Conservation (phyloP, 2,888 invertebrate genomes). For the Geotrupes spiniger region DNA sequence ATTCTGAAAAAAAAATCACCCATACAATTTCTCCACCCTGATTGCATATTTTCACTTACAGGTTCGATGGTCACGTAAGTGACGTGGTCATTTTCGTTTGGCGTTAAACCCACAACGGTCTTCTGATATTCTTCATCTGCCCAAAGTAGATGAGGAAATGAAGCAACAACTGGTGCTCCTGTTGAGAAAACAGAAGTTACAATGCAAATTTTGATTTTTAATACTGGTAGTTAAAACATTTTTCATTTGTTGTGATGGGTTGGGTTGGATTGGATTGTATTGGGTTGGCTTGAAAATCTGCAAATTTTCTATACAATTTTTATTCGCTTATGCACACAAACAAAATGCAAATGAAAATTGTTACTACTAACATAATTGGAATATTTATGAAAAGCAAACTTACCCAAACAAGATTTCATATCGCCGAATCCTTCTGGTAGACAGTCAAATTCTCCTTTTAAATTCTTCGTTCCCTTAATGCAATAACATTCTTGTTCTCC, state of each 20-base stretch:
- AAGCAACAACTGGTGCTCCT: constrained; percentile 65
- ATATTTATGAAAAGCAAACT: too few relatives aligned
- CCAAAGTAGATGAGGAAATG: constrained; percentile 67
- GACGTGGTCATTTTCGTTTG: constrained; percentile 57
- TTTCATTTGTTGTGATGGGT: too few relatives aligned
- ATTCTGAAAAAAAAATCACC: constrained; percentile 46
- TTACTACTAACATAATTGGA: neutral
- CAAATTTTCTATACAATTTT: too few relatives aligned
- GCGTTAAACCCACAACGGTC: constrained; percentile 59
- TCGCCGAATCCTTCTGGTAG: constrained; percentile 21
- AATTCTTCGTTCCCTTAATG: constrained; percentile 9
- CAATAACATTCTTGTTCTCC: constrained; percentile 19
- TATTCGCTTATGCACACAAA: too few relatives aligned
- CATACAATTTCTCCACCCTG: neutral
- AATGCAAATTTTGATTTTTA: too few relatives aligned
- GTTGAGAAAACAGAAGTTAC: too few relatives aligned
- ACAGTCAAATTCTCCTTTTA: constrained; percentile 17
- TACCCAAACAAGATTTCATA: constrained; percentile 19
- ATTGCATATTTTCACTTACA: constrained; percentile 55
- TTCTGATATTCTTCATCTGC: constrained; percentile 55
- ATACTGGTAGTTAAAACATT: too few relatives aligned
- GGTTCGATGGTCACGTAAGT: constrained; percentile 67
- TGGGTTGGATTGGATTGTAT: too few relatives aligned
- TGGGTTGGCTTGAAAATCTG: too few relatives aligned
- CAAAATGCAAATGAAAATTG: constrained; percentile 18